Evolutionary conservation across 2,797 vertebrate species (phyloP).

Genomic region (Octomys mimax): DNA sequence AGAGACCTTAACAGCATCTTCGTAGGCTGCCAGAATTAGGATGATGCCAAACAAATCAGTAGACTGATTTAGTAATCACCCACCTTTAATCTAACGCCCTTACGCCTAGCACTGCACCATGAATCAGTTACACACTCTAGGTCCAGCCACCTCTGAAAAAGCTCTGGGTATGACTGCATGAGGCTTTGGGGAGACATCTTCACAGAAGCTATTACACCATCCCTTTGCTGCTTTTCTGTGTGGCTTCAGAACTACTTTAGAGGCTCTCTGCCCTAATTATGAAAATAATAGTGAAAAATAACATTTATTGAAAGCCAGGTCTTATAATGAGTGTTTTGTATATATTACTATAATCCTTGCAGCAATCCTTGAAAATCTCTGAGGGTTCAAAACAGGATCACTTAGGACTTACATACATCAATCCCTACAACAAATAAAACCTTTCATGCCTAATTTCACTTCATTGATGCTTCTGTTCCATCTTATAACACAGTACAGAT

Average conservation of each 20-base stretch:
- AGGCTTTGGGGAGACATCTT: neutral
- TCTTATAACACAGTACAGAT: neutral
- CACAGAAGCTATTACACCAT: neutral
- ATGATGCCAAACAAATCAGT: neutral
- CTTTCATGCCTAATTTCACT: conserved; percentile 29
- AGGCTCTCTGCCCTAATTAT: neutral
- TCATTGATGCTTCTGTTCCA: neutral
- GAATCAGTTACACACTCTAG: too few relatives aligned
- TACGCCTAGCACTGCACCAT: too few relatives aligned
- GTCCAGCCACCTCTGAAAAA: neutral
- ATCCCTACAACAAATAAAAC: neutral
- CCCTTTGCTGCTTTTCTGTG: neutral
- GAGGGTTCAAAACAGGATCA: neutral
- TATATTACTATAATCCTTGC: neutral
- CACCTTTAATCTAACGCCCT: neutral
- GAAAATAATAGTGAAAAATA: conserved; percentile 37
- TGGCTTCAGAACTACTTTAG: neutral
- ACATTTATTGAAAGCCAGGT: neutral
- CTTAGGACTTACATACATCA: neutral
- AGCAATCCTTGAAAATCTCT: neutral
- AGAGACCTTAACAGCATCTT: neutral
- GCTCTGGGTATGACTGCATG: neutral
- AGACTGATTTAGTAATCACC: neutral
- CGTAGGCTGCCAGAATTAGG: neutral
- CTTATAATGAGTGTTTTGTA: neutral